Evolutionary conservation across 2,888 invertebrate species (phyloP).

Genomic region (Platyscelio sp.): DNA sequence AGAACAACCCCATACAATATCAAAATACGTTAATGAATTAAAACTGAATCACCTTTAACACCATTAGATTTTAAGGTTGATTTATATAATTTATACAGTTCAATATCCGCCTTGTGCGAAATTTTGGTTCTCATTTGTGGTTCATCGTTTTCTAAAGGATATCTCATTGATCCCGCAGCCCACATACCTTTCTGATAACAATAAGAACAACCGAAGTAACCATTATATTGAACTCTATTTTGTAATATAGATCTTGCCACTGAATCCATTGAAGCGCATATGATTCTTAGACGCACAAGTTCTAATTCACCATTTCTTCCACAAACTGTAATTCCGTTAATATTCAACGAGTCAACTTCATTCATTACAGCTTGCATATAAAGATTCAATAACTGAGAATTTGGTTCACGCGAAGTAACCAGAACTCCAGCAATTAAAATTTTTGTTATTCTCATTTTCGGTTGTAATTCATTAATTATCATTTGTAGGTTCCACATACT

Average conservation of each 20-base stretch:
- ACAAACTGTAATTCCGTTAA: not conserved
- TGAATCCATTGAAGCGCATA: conserved; percentile 29
- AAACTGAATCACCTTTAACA: conserved; percentile 35
- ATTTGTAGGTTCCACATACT: conserved; percentile 45
- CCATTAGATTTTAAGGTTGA: conserved; percentile 29
- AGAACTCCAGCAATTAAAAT: conserved; percentile 39
- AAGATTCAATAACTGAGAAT: conserved; percentile 2
- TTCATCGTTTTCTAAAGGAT: conserved; percentile 2
- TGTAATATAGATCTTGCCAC: conserved; percentile 32
- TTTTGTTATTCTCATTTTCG: conserved; percentile 1
- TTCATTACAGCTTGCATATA: not conserved
- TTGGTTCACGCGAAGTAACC: conserved; percentile 29
- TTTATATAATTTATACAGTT: not conserved
- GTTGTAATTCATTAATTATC: conserved; percentile 25
- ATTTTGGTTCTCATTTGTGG: not conserved
- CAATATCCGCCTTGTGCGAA: conserved; percentile 35
- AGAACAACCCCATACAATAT: conserved; percentile 42
- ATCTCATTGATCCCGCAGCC: conserved; percentile 29
- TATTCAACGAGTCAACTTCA: not conserved
- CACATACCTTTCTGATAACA: conserved; percentile 42
- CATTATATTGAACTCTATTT: conserved; percentile 33
- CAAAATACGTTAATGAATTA: conserved; percentile 32
- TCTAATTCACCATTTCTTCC: not conserved
- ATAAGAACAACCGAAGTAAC: conserved; percentile 32
- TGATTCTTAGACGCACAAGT: not conserved